phyloP scores from a whole-genome alignment of 2,797 vertebrate genomes.

The Lepilemur septentrionalis region DNA sequence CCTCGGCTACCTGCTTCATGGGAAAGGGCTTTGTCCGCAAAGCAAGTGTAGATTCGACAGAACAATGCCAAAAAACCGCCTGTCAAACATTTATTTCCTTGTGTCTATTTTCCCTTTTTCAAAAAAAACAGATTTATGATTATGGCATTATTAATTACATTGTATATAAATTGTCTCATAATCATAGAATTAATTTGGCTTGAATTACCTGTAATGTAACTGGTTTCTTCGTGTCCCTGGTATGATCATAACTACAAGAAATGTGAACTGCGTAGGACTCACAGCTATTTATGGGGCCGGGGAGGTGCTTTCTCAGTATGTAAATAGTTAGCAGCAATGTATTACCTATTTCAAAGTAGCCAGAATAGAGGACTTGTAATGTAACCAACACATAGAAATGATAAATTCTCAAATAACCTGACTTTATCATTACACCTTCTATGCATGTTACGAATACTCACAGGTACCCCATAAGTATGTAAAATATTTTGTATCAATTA shows the following conservation, averaged over 20 bases:
- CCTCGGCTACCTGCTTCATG: rapidly evolving
- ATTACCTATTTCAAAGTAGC: not conserved
- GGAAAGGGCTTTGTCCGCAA: not conserved
- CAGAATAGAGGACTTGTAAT: not conserved
- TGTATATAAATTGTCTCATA: not conserved
- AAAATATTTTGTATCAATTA: not conserved
- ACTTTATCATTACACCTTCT: not conserved
- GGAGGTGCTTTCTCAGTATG: rapidly evolving
- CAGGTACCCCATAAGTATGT: not conserved
- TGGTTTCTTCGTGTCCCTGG: rapidly evolving
- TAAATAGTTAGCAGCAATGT: not conserved
- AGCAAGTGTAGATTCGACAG: not conserved
- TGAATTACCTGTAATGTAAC: rapidly evolving
- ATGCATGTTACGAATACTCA: not conserved
- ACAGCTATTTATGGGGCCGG: rapidly evolving
- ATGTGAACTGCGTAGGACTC: rapidly evolving
- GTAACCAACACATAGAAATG: not conserved
- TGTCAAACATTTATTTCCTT: no score
- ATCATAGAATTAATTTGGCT: not conserved
- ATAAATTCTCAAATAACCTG: not conserved
- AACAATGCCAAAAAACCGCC: rapidly evolving
- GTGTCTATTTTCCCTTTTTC: not conserved
- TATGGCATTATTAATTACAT: not conserved
- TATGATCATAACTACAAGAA: rapidly evolving
- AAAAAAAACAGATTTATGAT: no score